Evolutionary conservation across 1,140 invertebrate genomes (phyloP).

Genomic region (Adelges cooleyi): DNA sequence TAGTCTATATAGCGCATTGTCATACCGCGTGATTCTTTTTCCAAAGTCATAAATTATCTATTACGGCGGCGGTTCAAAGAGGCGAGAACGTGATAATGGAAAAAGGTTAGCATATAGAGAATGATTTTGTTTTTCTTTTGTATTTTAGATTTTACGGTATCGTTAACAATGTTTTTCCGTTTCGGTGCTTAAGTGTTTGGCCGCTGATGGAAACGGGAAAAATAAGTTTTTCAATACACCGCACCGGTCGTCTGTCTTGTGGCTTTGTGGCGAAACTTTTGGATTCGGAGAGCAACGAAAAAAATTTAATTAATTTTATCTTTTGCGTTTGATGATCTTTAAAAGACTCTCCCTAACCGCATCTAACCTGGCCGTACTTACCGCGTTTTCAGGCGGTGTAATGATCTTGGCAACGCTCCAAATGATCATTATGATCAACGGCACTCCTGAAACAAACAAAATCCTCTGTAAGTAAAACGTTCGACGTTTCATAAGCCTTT

Average conservation of each 20-base stretch:
- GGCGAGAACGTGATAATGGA: too few species aligned
- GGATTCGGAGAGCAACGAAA: background rate
- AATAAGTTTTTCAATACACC: background rate
- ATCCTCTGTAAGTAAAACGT: too few species aligned
- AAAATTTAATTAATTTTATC: background rate
- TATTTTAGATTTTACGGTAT: background rate
- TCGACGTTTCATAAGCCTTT: too few species aligned
- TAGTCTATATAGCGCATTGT: too few species aligned
- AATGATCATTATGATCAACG: conserved; percentile 51
- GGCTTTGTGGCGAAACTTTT: background rate
- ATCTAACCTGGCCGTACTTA: conserved; percentile 25
- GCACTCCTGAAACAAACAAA: conserved; percentile 46
- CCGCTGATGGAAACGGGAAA: background rate
- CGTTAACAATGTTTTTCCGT: background rate
- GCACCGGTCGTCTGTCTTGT: too few species aligned
- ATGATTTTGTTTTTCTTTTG: too few species aligned
- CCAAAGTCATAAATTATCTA: too few species aligned
- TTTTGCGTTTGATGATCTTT: background rate
- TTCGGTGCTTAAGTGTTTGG: background rate
- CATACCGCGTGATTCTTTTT: too few species aligned
- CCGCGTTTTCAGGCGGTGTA: conserved; percentile 33
- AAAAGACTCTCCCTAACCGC: background rate
- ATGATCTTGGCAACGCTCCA: conserved; percentile 53
- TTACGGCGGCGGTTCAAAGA: too few species aligned
- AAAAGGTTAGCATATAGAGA: too few species aligned